Evolutionary conservation across 1,140 invertebrate species (phyloP).

Genomic region (Caenorhabditis tropicalis): DNA sequence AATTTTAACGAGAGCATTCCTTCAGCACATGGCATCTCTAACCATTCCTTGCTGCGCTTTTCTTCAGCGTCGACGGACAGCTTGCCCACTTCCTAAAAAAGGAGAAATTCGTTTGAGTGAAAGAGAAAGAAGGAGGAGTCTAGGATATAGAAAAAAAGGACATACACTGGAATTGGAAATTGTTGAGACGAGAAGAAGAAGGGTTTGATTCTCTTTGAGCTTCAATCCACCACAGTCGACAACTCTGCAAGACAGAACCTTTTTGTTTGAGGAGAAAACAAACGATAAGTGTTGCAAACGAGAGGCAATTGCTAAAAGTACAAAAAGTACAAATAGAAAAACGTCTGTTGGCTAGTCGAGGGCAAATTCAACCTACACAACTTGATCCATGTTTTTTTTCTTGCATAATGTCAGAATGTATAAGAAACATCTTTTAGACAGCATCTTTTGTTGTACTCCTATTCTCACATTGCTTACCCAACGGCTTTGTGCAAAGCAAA

Average conservation of each 20-base stretch:
- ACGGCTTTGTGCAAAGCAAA: constrained; percentile 28
- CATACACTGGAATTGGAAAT: background rate
- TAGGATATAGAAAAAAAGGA: background rate
- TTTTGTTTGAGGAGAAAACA: constrained; percentile 23
- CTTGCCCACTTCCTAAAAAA: constrained; percentile 41
- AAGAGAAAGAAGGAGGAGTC: background rate
- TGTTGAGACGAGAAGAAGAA: background rate
- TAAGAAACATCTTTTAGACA: constrained; percentile 8
- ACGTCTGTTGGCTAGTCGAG: background rate
- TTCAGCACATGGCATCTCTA: constrained; percentile 46
- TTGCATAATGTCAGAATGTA: background rate
- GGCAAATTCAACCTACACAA: too few species aligned
- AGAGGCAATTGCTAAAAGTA: background rate
- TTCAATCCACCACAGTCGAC: constrained; percentile 46
- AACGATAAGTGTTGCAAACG: background rate
- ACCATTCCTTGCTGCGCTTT: constrained; percentile 46
- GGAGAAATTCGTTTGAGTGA: background rate
- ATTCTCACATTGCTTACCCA: constrained; percentile 27
- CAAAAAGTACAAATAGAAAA: background rate
- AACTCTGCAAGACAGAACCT: constrained; percentile 46
- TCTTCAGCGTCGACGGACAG: constrained; percentile 31
- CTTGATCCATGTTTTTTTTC: background rate
- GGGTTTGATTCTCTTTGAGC: constrained; percentile 25
- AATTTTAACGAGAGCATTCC: constrained; percentile 47
- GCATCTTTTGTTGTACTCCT: constrained; percentile 9